phyloP scores from a whole-genome alignment of 2,113 vertebrate genomes.

The Merops nubicus region DNA sequence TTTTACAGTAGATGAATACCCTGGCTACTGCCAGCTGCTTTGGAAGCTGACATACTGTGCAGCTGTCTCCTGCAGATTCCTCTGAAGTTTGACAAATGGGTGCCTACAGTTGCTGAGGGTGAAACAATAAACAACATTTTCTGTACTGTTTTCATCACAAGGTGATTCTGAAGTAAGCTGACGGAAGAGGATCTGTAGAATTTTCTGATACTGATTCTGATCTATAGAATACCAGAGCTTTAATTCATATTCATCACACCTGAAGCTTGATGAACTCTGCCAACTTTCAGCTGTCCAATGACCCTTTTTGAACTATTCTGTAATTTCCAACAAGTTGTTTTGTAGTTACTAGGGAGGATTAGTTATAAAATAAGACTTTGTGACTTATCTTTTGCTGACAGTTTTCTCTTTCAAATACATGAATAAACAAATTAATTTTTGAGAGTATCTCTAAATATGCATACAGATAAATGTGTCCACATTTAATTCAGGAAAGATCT shows the following conservation, averaged over 20 bases:
- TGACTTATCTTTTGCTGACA: background rate
- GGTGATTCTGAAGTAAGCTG: background rate
- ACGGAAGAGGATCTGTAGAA: background rate
- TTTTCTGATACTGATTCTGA: background rate
- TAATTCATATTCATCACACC: background rate
- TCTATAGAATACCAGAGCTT: background rate
- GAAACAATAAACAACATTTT: background rate
- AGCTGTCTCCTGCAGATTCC: background rate
- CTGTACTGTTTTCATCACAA: background rate
- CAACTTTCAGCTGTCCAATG: background rate
- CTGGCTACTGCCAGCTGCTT: background rate
- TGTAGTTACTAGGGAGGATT: background rate
- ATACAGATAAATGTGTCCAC: background rate
- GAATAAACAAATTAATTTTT: background rate
- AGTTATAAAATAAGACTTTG: background rate
- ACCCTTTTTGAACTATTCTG: background rate
- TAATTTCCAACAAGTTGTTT: background rate
- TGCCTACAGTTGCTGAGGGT: background rate
- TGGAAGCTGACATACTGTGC: background rate
- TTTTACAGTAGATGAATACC: background rate
- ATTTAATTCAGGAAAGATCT: background rate
- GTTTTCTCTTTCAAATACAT: background rate
- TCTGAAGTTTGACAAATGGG: background rate
- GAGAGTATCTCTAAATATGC: background rate
- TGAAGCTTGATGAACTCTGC: background rate